Conservation (phyloP, 2,888 invertebrate genomes). For the Eristalinus sepulchralis region DNA sequence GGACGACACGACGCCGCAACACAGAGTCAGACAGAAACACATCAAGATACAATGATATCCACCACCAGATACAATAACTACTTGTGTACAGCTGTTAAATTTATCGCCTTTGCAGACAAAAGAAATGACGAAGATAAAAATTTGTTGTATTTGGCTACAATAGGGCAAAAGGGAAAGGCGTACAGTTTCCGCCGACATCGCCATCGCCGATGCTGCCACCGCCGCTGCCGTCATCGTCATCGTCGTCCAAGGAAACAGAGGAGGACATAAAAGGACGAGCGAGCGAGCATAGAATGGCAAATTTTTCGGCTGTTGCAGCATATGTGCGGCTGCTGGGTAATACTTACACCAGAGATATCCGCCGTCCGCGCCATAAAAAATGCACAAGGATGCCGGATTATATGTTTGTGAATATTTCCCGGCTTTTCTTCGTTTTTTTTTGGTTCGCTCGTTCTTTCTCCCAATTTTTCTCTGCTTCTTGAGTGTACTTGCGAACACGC, state of each 20-base stretch:
- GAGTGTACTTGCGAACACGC: constrained; percentile 39
- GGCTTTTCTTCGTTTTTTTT: constrained; percentile 10
- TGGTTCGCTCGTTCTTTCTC: neutral
- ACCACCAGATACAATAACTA: constrained; percentile 55
- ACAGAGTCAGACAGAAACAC: constrained; percentile 15
- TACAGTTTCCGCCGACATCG: neutral
- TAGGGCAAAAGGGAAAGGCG: neutral
- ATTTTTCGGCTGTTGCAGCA: constrained; percentile 42
- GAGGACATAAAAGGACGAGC: neutral
- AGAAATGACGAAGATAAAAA: constrained; percentile 67
- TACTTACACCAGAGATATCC: constrained; percentile 41
- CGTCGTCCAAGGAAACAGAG: neutral
- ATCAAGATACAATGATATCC: constrained; percentile 52
- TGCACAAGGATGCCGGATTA: constrained; percentile 68
- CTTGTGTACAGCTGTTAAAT: constrained; percentile 66
- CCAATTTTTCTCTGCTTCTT: constrained; percentile 9
- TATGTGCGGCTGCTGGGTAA: constrained; percentile 25
- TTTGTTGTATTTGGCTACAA: constrained; percentile 55
- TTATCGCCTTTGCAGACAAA: constrained; percentile 68
- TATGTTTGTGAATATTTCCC: constrained; percentile 9
- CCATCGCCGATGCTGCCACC: too few species aligned
- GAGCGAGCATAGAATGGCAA: neutral
- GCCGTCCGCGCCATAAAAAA: constrained; percentile 50
- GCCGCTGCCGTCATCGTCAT: too few species aligned
- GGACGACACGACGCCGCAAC: neutral